Base-by-base conservation (phyloP, 2,888 invertebrate genomes). In the Phragmatobia fuliginosa region DNA sequence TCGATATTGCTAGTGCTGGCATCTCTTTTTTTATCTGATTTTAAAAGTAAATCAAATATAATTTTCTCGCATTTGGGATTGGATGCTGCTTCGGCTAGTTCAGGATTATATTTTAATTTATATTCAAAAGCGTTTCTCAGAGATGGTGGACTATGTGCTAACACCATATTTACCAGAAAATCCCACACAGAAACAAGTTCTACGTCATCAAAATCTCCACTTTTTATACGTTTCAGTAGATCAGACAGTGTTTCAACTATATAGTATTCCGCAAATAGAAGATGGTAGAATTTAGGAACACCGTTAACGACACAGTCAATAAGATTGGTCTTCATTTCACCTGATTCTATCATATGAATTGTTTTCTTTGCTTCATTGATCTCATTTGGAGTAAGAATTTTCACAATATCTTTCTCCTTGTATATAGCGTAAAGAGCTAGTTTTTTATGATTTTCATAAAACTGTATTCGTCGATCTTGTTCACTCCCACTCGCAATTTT, bases 231-330 rank as follows among this genome's bases (percentile, higher is more conserved):
- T 67, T 82, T 82, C 14, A 84, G 38, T 2, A 81, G 0, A 59
- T 87, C 84, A 6, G 78, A 66, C 0, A 79, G 66, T 14, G 70
- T 77, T 78, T 88, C 87, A 56, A 84, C 70, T 25, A 80, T 52
- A 67, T 84, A 88, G 69, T 86, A 87, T 71, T 88, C 88, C 5
- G 87, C 87, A 71, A 87, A 87, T 41, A 86, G 58, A 6, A 83
- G 45, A 56, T 88, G 85, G 18, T 83, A 83, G 65, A 86, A 87
- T 67, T 78, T 80, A 14, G 88, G 87, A 25, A 84, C 69, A n/a
- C 77, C 81, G 31, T 87, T 71, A 1, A 87, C 74, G 0, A 87
- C 82, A 64, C 82, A 78, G 41, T 85, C 80, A 58, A 87, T 75
- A 7, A 82, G 49, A 14, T 71, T 72, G 3, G 82, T 77, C 38